Percentiles rank a stretch among this genome's conserved stretches.
Conservation (phyloP, 2,113 vertebrate genomes). For the Pelodiscus sinensis region DNA sequence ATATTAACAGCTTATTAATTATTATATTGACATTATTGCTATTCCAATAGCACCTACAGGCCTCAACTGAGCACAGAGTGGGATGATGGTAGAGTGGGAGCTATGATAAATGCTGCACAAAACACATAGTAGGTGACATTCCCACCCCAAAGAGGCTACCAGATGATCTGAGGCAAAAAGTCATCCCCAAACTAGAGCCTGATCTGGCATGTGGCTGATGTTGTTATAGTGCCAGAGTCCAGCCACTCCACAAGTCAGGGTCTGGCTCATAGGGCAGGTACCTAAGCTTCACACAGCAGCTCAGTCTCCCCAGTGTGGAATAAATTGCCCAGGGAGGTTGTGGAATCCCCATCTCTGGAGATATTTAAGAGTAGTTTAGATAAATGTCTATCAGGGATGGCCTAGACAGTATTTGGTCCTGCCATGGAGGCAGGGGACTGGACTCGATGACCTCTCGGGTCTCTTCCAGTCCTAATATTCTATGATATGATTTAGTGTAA, state of each 20-base stretch:
- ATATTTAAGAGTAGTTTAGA: no score
- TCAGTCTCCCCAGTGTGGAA: not conserved
- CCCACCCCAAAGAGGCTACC: not conserved
- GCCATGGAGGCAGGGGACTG: no score
- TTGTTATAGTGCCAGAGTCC: accelerated
- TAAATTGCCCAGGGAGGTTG: no score
- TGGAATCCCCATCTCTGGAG: no score
- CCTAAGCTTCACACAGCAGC: not conserved
- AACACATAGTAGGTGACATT: accelerated
- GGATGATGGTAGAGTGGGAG: no score
- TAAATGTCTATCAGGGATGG: no score
- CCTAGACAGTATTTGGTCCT: no score
- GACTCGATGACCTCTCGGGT: no score
- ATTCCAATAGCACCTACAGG: not conserved
- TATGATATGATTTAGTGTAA: no score
- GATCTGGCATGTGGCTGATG: not conserved
- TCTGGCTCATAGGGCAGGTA: not conserved
- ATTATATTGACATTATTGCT: not conserved
- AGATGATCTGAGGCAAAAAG: not conserved
- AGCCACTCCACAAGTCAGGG: not conserved
- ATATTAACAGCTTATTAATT: not conserved
- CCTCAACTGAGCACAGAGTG: not conserved
- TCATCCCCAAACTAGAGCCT: not conserved
- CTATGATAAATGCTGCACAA: not conserved
- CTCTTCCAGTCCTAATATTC: no score